phyloP scores from a whole-genome alignment of 2,113 vertebrate genomes.

The Perca flavescens region DNA sequence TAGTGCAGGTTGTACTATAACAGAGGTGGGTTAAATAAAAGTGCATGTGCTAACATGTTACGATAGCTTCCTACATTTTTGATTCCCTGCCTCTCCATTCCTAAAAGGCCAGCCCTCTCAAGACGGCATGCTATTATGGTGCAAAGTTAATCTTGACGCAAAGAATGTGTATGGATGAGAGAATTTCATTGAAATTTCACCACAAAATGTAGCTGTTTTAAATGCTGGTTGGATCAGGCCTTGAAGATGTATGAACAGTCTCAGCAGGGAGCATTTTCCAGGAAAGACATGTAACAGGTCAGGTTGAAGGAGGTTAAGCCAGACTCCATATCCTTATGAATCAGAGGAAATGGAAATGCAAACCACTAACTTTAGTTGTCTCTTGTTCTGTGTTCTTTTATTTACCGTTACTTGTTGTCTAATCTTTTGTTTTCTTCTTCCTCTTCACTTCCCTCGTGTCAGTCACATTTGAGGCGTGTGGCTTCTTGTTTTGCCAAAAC shows the following conservation, averaged over 20 bases:
- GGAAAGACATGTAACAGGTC: slow-evolving; percentile 19
- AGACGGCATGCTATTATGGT: neutral
- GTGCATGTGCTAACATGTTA: neutral
- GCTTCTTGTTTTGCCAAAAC: slow-evolving; percentile 73
- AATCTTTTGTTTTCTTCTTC: slow-evolving; percentile 27
- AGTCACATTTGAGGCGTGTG: slow-evolving; percentile 48
- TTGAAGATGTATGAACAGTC: neutral
- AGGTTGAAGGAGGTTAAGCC: slow-evolving; percentile 4
- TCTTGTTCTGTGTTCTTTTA: slow-evolving; percentile 13
- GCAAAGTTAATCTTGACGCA: neutral
- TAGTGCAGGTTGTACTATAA: neutral
- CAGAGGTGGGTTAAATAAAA: neutral
- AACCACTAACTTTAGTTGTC: neutral
- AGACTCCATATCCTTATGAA: neutral
- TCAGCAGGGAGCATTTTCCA: slow-evolving; percentile 21
- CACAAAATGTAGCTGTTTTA: neutral
- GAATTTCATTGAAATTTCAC: neutral
- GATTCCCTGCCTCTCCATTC: neutral
- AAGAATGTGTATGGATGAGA: neutral
- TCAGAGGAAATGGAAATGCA: neutral
- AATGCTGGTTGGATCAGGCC: neutral
- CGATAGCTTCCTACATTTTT: neutral
- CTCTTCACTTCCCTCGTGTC: slow-evolving; percentile 29
- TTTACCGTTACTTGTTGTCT: neutral
- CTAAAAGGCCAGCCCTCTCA: slow-evolving; percentile 4